Conservation (phyloP, 2,797 vertebrate species). For the Manis pentadactyla region DNA sequence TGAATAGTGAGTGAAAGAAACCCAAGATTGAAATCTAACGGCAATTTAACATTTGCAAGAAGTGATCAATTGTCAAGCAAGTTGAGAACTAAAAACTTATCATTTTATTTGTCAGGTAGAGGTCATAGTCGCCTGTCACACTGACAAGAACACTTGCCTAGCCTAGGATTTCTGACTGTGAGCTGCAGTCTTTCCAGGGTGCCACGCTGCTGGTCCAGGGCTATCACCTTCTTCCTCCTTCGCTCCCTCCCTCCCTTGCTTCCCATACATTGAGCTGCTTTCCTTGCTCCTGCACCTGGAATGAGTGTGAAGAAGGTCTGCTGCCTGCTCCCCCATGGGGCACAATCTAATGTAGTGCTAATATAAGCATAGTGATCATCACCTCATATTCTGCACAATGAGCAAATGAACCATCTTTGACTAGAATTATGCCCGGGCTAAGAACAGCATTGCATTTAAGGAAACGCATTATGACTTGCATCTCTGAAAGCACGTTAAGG, state of each 20-base stretch:
- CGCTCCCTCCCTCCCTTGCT: background rate
- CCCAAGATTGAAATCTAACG: background rate
- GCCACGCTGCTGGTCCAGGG: background rate
- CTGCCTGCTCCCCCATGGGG: background rate
- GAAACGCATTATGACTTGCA: background rate
- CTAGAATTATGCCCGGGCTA: background rate
- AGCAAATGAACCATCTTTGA: background rate
- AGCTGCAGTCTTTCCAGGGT: background rate
- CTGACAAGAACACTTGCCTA: background rate
- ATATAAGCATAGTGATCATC: background rate
- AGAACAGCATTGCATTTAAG: background rate
- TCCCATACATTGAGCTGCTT: background rate
- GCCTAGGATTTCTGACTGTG: background rate
- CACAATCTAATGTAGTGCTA: background rate
- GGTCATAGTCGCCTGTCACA: background rate
- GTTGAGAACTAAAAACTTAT: background rate
- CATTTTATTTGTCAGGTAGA: background rate
- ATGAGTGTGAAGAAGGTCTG: background rate
- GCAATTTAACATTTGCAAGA: background rate
- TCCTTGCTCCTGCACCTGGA: background rate
- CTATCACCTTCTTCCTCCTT: background rate
- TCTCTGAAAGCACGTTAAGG: background rate
- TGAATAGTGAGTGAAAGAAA: background rate
- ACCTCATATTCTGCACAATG: background rate
- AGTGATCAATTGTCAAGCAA: background rate